Evolutionary conservation across 2,113 vertebrate species (phyloP), one percentile per base, ranked within the genome.

Genomic region (Benitochromis conjunctus): DNA sequence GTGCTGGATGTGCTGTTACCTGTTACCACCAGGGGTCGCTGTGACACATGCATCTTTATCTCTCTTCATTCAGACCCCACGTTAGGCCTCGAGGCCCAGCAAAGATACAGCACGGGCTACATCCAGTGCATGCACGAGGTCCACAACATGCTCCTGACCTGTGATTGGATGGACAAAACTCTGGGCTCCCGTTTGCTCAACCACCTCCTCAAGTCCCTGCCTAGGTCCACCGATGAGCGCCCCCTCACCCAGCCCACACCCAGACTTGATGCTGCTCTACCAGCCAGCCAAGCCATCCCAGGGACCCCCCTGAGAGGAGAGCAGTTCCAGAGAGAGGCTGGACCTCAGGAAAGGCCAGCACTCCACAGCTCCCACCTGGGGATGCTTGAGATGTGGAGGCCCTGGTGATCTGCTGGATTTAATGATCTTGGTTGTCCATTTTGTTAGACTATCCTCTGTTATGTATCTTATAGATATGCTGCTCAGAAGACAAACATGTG

Each of bases 381-480:
- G 16, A 92, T 96, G 54, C 92, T 97, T 94, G 95, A 97, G 89
- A 97, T 98, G 97, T 98, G 97, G 97, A 97, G 97, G 92, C 97
- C 97, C 0, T 98, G 97, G 97, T 98, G 96, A 97, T 92, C 19
- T 46, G 48, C 5, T 41, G 77, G 78, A 81, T 92, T 19, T 19
- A 14, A 83, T 85, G 48, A 69, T 80, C n/a, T 79, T 41, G 58
- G 79, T 78, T 90, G 51, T 88, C 82, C 78, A 69, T 82, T 84
- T 69, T 91, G 86, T 91, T 97, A 97, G 97, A 94, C 95, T 91
- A 89, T 96, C 93, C 92, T 94, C 83, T 93, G 84, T 96, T 60
- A 97, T 98, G 96, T 98, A 98, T 98, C 98, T 98, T 97, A 98
- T 98, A 98, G 98, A 98, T 98, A 98, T 98, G 96, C 90, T 96